Percentiles rank a stretch among this genome's conserved stretches.
These are phyloP conservation scores for Zaprionus taronus DNA, from an alignment of 1,140 invertebrate genomes.

Conservation along the genomic window DNA sequence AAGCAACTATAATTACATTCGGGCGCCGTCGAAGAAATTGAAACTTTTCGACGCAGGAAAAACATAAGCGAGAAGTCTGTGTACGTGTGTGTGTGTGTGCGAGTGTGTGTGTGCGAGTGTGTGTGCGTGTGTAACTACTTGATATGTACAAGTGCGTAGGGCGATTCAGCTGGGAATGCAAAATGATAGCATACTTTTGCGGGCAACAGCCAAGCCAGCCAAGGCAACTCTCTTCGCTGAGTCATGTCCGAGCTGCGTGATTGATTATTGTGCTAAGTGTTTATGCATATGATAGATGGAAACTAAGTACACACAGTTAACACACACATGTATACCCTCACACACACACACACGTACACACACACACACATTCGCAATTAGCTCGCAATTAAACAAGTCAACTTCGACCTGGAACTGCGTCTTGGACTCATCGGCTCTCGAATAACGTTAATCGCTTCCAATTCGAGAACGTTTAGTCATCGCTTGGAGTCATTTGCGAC, in stretches of 20 bases:
- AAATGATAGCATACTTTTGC: conserved; percentile 28
- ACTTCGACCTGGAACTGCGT: not conserved
- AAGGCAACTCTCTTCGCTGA: not conserved
- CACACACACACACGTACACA: not conserved
- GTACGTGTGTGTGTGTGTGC: not conserved
- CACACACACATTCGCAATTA: conserved; percentile 20
- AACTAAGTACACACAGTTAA: conserved; percentile 9
- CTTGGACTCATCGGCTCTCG: not conserved
- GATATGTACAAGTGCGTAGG: conserved; percentile 7
- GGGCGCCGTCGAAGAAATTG: conserved; percentile 1
- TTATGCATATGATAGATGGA: conserved; percentile 38
- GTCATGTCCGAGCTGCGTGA: conserved; percentile 43
- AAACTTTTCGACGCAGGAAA: conserved; percentile 3
- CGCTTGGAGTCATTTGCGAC: not conserved
- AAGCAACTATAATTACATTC: conserved; percentile 19
- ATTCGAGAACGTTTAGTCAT: conserved; percentile 1
- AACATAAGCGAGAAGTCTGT: not conserved
- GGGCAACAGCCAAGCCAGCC: not conserved
- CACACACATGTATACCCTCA: not conserved
- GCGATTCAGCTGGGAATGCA: conserved; percentile 13
- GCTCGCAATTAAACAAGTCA: conserved; percentile 14
- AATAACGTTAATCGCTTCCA: not conserved
- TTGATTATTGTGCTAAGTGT: conserved; percentile 50
- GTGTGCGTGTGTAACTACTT: not conserved
- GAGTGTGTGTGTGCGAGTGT: not conserved